Conservation (phyloP, 53 echinoderm and acorn worm species). For the Crossaster papposus region DNA sequence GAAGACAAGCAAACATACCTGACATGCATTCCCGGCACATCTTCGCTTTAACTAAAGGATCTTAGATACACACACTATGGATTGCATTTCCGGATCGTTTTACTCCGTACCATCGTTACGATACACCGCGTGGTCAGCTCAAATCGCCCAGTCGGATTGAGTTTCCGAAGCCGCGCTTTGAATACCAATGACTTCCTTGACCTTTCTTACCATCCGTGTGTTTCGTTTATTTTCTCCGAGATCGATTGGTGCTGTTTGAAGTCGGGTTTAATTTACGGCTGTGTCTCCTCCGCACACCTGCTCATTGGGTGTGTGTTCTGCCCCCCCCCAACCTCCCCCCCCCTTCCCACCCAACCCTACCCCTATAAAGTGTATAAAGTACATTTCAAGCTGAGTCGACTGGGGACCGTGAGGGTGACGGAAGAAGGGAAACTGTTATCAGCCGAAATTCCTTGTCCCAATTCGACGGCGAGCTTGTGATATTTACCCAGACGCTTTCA, state of each 20-base stretch:
- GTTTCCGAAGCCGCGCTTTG: background rate
- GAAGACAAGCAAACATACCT: background rate
- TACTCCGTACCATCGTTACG: background rate
- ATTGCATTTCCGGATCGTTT: background rate
- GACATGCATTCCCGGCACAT: background rate
- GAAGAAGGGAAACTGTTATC: background rate
- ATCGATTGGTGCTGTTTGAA: constrained; percentile 15
- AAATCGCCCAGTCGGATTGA: background rate
- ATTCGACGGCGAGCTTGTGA: background rate
- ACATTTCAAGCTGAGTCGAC: background rate
- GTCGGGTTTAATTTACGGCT: background rate
- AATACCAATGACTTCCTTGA: constrained; percentile 30
- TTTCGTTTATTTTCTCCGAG: background rate
- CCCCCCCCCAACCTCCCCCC: too few relatives aligned
- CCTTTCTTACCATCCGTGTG: background rate
- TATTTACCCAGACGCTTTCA: background rate
- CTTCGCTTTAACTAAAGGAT: background rate
- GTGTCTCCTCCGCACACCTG: background rate
- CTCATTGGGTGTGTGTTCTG: too few relatives aligned
- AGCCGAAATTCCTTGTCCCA: background rate
- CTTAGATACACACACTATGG: background rate
- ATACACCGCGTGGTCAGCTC: too few relatives aligned
- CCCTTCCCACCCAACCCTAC: too few relatives aligned
- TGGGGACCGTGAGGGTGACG: background rate
- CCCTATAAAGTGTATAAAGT: background rate